Percentiles rank a stretch among this genome's conserved stretches.
phyloP scores from a whole-genome alignment of 1,140 invertebrate species.

The Tetranychus urticae region DNA sequence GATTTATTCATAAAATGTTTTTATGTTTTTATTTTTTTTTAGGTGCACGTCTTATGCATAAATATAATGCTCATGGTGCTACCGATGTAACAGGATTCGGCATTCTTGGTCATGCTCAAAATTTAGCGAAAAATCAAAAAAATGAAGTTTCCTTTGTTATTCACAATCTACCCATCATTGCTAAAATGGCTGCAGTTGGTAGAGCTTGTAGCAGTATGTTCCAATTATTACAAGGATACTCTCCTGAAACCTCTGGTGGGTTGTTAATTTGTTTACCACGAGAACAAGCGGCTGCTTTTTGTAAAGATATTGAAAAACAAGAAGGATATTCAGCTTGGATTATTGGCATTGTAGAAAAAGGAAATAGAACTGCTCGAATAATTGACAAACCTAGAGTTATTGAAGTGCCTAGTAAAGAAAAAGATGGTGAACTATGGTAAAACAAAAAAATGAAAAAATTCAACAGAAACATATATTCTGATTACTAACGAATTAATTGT shows the following conservation, averaged over 20 bases:
- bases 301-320: conserved; percentile 31
- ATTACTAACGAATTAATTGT: too few species aligned
- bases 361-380: conserved; percentile 78
- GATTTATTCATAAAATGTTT: too few species aligned
- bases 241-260: conserved; percentile 32
- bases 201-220: conserved; percentile 27
- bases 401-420: conserved; percentile 90
- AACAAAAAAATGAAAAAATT: too few species aligned
- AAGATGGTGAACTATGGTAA: conserved; percentile 54
- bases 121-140: conserved; percentile 33
- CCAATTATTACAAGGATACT: conserved; percentile 28
- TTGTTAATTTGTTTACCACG: conserved; percentile 31
- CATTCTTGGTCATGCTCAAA: conserved; percentile 36
- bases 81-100: conserved; percentile 45
- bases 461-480: too few species aligned
- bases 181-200: conserved; percentile 32
- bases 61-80: conserved; percentile 36
- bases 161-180: conserved; percentile 36
- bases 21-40: conserved; percentile 11
- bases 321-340: conserved; percentile 35
- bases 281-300: conserved; percentile 33
- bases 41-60: conserved; percentile 36
- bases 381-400: conserved; percentile 95
- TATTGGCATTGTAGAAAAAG: conserved; percentile 78
- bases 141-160: conserved; percentile 33